Evolutionary conservation across 2,797 vertebrate genomes (phyloP).

Genomic region (Periophthalmus magnuspinnatus): DNA sequence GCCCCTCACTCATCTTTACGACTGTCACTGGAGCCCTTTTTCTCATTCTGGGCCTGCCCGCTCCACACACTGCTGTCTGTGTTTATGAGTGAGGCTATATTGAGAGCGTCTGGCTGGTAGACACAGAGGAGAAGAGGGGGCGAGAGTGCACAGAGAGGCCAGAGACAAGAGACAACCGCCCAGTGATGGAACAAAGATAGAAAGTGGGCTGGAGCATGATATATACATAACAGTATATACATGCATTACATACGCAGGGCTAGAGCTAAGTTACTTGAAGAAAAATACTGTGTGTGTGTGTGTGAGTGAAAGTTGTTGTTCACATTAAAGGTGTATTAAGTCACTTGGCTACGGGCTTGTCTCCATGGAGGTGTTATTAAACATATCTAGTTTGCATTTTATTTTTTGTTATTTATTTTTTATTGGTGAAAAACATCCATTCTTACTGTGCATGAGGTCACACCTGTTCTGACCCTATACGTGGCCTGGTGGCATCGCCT

Average conservation of each 20-base stretch:
- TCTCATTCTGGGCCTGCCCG: slow-evolving; percentile 46
- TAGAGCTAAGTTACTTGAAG: background rate
- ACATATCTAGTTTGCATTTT: no score
- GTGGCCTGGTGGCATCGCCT: no score
- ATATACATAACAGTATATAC: background rate
- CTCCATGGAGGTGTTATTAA: no score
- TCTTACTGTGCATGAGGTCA: no score
- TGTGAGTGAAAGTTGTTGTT: background rate
- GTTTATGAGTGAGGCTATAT: slow-evolving; percentile 90
- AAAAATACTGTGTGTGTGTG: background rate
- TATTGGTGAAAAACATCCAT: no score
- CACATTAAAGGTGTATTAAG: background rate
- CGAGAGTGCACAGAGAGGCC: slow-evolving; percentile 55
- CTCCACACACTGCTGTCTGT: slow-evolving; percentile 50
- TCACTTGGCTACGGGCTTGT: no score
- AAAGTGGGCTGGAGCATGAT: slow-evolving; percentile 19
- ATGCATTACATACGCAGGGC: slow-evolving; percentile 6
- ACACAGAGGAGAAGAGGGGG: slow-evolving; percentile 63
- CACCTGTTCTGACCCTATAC: no score
- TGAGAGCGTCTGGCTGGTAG: slow-evolving; percentile 85
- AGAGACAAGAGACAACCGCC: slow-evolving; percentile 23
- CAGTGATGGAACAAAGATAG: slow-evolving; percentile 22
- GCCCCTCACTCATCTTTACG: slow-evolving; percentile 70
- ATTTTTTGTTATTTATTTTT: no score
- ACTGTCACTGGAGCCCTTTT: slow-evolving; percentile 65